These are phyloP conservation scores for Pipistrellus pipistrellus DNA, from an alignment of 2,797 vertebrate species.

Conservation along the genomic window DNA sequence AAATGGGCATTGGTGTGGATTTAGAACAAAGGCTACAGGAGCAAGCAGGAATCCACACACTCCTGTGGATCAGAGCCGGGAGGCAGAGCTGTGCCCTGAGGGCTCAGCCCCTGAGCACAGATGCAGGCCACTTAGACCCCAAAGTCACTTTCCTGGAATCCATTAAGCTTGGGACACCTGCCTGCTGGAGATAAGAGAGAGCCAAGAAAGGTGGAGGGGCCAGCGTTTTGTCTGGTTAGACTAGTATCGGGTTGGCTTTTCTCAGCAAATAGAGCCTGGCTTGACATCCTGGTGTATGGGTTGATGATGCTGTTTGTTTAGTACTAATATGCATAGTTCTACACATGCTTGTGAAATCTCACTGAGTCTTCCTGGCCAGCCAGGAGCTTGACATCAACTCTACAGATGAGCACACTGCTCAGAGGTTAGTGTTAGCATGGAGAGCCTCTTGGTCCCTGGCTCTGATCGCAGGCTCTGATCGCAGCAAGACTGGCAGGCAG, in stretches of 20 bases:
- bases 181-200: slow-evolving; percentile 42
- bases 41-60: background rate
- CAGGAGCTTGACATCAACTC: background rate
- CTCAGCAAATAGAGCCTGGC: background rate
- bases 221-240: background rate
- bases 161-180: background rate
- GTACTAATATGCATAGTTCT: background rate
- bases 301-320: background rate
- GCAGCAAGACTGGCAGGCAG: no score
- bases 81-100: background rate
- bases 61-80: background rate
- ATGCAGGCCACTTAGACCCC: background rate
- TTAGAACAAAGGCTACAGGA: slow-evolving; percentile 22
- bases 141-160: background rate
- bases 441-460: no score
- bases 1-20: background rate
- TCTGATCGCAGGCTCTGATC: no score
- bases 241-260: background rate
- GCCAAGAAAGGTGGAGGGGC: background rate
- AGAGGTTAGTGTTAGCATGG: background rate
- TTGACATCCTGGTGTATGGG: background rate
- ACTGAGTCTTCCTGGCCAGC: background rate
- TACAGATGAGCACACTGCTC: background rate
- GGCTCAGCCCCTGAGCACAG: background rate
- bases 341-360: background rate